Base-by-base conservation (phyloP, 2,888 invertebrate genomes). In the Leptopilina drosophilae region DNA sequence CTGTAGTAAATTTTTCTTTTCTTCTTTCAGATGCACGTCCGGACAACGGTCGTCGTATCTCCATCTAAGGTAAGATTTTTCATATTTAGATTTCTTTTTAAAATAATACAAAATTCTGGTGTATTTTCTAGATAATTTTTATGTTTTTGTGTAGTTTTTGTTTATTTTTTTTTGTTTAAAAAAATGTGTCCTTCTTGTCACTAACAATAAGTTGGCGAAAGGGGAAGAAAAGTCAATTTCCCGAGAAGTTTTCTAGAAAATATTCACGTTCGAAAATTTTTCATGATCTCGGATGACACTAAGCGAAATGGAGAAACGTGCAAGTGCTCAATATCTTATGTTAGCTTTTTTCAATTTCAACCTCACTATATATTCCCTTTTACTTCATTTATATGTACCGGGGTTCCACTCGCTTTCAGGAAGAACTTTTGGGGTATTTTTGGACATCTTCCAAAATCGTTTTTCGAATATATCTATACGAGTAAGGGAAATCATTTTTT, bases 31-130 rank as follows among this genome's bases (percentile, higher is more conserved):
- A 69, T 69, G 69, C 69, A 69, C 33, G 49, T 69, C 53, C 49
- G 53, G 69, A 69, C 69, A 69, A 69, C 69, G 69, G 26, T 69
- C 53, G 69, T 69, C 20, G 49, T 69, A 53, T 69, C 69, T 69
- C 69, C 69, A 69, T 69, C 69, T 69, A 69, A 69, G 69, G 69
- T 69, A 20, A 62, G 62, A 20, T 62, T 62, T 15, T 33, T 33
- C 33, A 33, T 33, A 33, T 33, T 33, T 3, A 33, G 33, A 33
- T 33, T 33, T 33, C 3, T 33, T 33, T 33, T 33, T 33, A 33
- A 33, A 33, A 33, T 33, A 33, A 33, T 33, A 33, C 33, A 4
- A 33, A 2, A 4, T 33, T 33, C 33, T 33, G 1, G 33, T 33
- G 33, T 33, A 33, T 33, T 33, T 20, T 33, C 33, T 33, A 33